These are phyloP conservation scores for Diabrotica balteata DNA, from an alignment of 2,888 invertebrate genomes.

Conservation along the genomic window DNA sequence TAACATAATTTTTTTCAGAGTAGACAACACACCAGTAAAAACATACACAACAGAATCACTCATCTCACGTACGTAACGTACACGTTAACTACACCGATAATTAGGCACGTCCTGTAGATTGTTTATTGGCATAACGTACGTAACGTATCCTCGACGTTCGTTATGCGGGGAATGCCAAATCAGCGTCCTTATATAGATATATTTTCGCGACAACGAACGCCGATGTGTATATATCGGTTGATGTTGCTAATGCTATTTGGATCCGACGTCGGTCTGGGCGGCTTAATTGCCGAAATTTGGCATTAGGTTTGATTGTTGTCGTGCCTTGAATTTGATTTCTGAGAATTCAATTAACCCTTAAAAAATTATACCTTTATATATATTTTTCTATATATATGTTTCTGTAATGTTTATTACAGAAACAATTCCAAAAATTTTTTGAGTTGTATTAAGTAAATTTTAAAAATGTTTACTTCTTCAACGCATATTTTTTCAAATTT, in stretches of 20 bases:
- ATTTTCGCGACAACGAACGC: conserved; percentile 1
- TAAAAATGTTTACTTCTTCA: too few relatives aligned
- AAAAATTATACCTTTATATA: too few relatives aligned
- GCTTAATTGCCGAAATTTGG: conserved; percentile 5
- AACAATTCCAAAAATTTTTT: too few relatives aligned
- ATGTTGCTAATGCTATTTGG: conserved; percentile 13
- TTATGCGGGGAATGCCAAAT: conserved; percentile 31
- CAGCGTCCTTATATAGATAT: conserved; percentile 11
- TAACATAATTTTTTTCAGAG: too few relatives aligned
- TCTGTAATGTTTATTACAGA: too few relatives aligned
- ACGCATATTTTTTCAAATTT: too few relatives aligned
- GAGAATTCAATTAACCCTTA: too few relatives aligned
- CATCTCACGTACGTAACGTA: conserved; percentile 32
- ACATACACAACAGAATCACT: conserved; percentile 14
- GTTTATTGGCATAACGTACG: conserved; percentile 35
- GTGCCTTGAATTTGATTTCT: conserved; percentile 8
- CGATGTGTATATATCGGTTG: conserved; percentile 3
- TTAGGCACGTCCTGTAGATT: conserved; percentile 35
- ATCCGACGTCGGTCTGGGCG: neutral
- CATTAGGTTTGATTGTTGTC: conserved; percentile 7
- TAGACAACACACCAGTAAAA: too few relatives aligned
- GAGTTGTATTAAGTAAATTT: too few relatives aligned
- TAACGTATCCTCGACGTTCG: conserved; percentile 21
- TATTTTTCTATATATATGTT: too few relatives aligned
- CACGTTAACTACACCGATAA: conserved; percentile 34